Evolutionary conservation across 2,888 invertebrate genomes (phyloP).

Genomic region (Cepaea hortensis): DNA sequence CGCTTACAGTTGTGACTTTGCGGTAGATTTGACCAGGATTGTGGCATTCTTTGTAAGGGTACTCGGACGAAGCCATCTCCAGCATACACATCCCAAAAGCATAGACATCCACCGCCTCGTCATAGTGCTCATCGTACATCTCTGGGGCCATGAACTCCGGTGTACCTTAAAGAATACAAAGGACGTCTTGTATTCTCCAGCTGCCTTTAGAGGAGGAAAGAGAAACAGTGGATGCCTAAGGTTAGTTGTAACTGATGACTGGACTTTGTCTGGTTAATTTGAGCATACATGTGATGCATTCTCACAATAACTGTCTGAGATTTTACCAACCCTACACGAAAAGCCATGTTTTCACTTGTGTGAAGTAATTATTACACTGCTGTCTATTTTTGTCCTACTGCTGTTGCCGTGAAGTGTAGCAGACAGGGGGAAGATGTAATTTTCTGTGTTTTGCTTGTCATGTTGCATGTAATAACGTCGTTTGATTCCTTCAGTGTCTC

Average conservation of each 20-base stretch:
- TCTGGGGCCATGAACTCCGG: constrained; percentile 99
- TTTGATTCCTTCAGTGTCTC: too few relatives aligned
- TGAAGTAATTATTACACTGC: too few relatives aligned
- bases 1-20: constrained; percentile 93
- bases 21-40: constrained; percentile 99
- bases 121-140: constrained; percentile 99
- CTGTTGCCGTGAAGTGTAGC: too few relatives aligned
- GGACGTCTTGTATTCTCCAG: constrained; percentile 58
- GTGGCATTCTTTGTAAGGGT: constrained; percentile 98
- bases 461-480: too few relatives aligned
- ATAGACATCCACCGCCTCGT: constrained; percentile 98
- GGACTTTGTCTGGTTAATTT: constrained; percentile 11
- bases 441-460: too few relatives aligned
- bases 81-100: constrained; percentile 99
- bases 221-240: constrained; percentile 54
- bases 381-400: too few relatives aligned
- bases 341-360: too few relatives aligned
- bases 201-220: constrained; percentile 61
- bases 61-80: constrained; percentile 99
- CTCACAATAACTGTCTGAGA: background rate
- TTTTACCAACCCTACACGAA: too few relatives aligned
- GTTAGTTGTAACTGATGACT: constrained; percentile 50
- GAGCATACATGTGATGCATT: constrained; percentile 14
- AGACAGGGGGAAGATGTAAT: too few relatives aligned
- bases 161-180: constrained; percentile 81